Conservation (phyloP, 2,797 vertebrate species). For the Bradypodion pumilum region DNA sequence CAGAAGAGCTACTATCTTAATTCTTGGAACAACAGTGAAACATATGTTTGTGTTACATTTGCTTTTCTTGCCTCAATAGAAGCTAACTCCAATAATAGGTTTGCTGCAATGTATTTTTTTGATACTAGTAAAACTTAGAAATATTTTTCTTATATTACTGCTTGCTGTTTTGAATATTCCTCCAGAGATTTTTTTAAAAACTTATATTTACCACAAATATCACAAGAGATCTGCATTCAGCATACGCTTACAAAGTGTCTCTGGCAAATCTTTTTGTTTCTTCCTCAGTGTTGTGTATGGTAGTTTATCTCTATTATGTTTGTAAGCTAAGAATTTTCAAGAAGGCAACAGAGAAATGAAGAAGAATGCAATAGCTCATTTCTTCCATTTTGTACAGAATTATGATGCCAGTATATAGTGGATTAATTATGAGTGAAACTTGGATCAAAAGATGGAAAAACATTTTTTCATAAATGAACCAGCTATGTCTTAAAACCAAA, state of each 20-base stretch:
- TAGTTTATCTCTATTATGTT: constrained; percentile 5
- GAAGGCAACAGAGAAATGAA: constrained; percentile 15
- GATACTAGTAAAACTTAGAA: neutral
- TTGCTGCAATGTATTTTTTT: neutral
- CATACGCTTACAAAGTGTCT: neutral
- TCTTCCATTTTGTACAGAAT: constrained; percentile 10
- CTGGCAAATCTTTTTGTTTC: neutral
- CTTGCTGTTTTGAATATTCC: neutral
- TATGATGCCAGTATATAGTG: neutral
- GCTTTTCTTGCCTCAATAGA: neutral
- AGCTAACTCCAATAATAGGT: neutral
- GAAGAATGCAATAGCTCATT: neutral
- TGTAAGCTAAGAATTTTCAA: neutral
- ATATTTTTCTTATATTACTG: neutral
- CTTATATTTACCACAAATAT: neutral
- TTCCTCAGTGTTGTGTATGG: neutral
- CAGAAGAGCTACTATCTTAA: constrained; percentile 25
- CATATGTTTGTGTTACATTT: neutral
- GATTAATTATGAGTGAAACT: constrained; percentile 36
- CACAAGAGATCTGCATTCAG: neutral
- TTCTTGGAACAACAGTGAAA: constrained; percentile 16
- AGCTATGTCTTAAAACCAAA: constrained; percentile 43
- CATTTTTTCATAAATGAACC: constrained; percentile 43
- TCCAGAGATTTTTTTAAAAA: neutral
- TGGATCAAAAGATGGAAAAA: neutral